Evolutionary conservation across 2,113 vertebrate species (phyloP).

Genomic region (Gambusia holbrooki): DNA sequence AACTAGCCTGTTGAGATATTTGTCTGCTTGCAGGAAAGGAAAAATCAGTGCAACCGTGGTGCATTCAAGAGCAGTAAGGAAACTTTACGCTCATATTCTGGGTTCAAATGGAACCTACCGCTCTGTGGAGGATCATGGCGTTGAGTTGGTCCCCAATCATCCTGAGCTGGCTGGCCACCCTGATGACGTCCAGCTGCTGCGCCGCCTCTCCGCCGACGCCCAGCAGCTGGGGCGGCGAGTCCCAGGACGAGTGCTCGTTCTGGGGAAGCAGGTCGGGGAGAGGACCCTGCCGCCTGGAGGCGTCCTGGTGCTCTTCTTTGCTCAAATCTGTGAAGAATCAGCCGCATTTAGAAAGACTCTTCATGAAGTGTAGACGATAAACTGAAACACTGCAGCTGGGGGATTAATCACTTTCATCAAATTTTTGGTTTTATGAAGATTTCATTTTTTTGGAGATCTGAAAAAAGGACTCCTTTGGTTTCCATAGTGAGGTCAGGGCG

Average conservation of each 20-base stretch:
- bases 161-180: slow-evolving; percentile 73
- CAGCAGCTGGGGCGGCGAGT: slow-evolving; percentile 13
- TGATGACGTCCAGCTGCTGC: slow-evolving; percentile 55
- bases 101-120: slow-evolving; percentile 52
- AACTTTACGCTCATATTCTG: not conserved
- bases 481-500: no score
- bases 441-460: no score
- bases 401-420: no score
- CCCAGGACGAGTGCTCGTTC: slow-evolving; percentile 52
- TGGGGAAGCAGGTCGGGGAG: slow-evolving; percentile 61
- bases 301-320: slow-evolving; percentile 23
- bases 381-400: not conserved
- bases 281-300: slow-evolving; percentile 28
- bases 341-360: no score
- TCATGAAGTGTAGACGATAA: not conserved
- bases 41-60: not conserved
- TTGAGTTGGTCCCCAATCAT: slow-evolving; percentile 77
- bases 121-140: slow-evolving; percentile 64
- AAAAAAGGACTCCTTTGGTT: no score
- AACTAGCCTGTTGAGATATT: not conserved
- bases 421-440: no score
- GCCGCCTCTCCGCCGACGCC: slow-evolving; percentile 16
- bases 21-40: not conserved
- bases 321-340: slow-evolving; percentile 36
- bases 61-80: not conserved